Evolutionary conservation across 2,797 vertebrate species (phyloP), one percentile per base, ranked within the genome.

Genomic region (Chrysocyon brachyurus): DNA sequence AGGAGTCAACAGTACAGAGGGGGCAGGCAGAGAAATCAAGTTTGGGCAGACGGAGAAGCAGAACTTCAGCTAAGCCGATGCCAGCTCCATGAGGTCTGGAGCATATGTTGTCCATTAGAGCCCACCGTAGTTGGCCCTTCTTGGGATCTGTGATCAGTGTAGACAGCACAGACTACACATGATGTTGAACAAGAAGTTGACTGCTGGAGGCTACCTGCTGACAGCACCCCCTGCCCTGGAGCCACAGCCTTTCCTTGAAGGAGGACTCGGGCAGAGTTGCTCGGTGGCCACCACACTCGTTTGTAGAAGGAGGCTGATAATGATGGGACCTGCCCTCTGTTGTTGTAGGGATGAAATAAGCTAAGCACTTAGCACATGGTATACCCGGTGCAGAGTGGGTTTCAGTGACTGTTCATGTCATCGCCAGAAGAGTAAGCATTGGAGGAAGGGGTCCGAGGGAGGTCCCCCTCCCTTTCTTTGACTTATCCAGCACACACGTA

Each of bases 401-500:
- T n/a, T 63, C 15, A 22, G 6, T 52, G 12, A 28, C 31, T 33
- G 6, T 17, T 24, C 15, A 11, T 31, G n/a, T 46, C 59, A 1
- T 4, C 61, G 11, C 26, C 36, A 72, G 31, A 11, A 28, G 16
- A 96, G 12, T 9, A 57, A 64, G 75, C 79, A 46, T 2, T 21
- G 9, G 73, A 90, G 3, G 10, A 84, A 31, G 7, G 8, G 17
- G 7, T 36, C 46, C 59, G 3, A 7, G 79, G 26, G 7, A 14
- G 17, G 7, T 36, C 46, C 59, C 21, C n/a, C 33, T 40, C 68
- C 33, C 5, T 17, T 52, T 72, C 36, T 54, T 59, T 49, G 31
- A 70, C 31, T n/a, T 66, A n/a, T 22, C 12, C 33, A 28, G 4
- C 0, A 0, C 5, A 0, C 36, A 77, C 12, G 2, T 31, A 28